Percentiles rank a stretch among this genome's conserved stretches.
Conservation (phyloP, 2,797 vertebrate genomes). For the Hoplostethus atlanticus region DNA sequence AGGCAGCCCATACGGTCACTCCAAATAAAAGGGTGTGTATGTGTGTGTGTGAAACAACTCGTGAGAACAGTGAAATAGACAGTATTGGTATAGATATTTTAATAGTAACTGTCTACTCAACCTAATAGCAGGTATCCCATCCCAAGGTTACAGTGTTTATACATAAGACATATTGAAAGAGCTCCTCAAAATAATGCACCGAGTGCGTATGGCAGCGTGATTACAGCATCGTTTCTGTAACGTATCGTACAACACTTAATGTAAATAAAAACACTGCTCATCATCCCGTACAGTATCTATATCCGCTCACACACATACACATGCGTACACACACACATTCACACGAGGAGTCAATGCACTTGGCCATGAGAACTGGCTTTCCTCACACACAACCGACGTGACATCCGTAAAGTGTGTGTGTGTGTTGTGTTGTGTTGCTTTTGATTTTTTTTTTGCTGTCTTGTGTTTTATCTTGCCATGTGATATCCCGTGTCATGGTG, state of each 20-base stretch:
- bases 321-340: slow-evolving; percentile 51
- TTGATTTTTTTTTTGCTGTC: background rate
- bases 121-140: slow-evolving; percentile 56
- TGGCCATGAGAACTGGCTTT: slow-evolving; percentile 59
- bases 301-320: slow-evolving; percentile 34
- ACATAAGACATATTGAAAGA: slow-evolving; percentile 64
- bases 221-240: slow-evolving; percentile 57
- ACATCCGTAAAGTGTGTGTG: slow-evolving; percentile 46
- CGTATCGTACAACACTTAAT: slow-evolving; percentile 68
- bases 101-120: slow-evolving; percentile 75
- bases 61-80: slow-evolving; percentile 54
- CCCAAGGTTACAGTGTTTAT: slow-evolving; percentile 56
- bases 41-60: slow-evolving; percentile 41
- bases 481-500: slow-evolving; percentile 16
- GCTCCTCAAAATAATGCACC: slow-evolving; percentile 65
- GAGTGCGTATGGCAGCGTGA: slow-evolving; percentile 64
- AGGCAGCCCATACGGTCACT: slow-evolving; percentile 50
- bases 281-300: slow-evolving; percentile 39
- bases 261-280: slow-evolving; percentile 56
- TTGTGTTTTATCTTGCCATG: slow-evolving; percentile 25
- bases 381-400: slow-evolving; percentile 52
- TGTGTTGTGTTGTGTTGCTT: background rate
- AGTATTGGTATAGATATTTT: slow-evolving; percentile 71
- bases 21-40: slow-evolving; percentile 59
- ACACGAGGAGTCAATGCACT: slow-evolving; percentile 62